Percentiles rank a stretch among this genome's conserved stretches.
Evolutionary conservation across 53 echinoderm and acorn worm genomes (phyloP).

Genomic region (Patiria pectinifera): DNA sequence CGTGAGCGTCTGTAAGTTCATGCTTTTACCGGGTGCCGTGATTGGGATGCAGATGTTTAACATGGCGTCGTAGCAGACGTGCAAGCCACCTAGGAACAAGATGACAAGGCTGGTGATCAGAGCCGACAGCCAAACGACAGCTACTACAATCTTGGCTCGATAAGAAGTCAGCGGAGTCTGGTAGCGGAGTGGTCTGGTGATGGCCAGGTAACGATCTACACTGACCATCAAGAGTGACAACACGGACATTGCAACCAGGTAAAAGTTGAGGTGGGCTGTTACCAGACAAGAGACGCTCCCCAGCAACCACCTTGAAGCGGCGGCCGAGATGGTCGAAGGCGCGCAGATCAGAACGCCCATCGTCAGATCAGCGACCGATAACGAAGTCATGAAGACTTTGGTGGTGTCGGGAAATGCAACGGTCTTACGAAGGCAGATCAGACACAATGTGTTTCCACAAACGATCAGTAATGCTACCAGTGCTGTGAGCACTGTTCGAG

Average conservation of each 20-base stretch:
- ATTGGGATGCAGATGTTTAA: slow-evolving; percentile 25
- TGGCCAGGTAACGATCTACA: slow-evolving; percentile 11
- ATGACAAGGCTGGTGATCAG: background rate
- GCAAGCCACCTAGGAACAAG: background rate
- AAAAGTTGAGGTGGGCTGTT: slow-evolving; percentile 10
- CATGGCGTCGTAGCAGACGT: slow-evolving; percentile 33
- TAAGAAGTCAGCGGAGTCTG: background rate
- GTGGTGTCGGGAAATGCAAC: background rate
- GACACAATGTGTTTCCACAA: slow-evolving; percentile 4
- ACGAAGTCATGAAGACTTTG: slow-evolving; percentile 14
- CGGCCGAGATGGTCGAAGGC: background rate
- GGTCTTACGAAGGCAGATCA: slow-evolving; percentile 26
- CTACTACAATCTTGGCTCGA: background rate
- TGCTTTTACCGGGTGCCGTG: background rate
- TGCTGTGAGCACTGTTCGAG: slow-evolving; percentile 8
- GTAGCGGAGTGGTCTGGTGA: slow-evolving; percentile 18
- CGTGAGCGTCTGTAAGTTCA: background rate
- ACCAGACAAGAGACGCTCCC: slow-evolving; percentile 13
- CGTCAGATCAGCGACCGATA: slow-evolving; percentile 16
- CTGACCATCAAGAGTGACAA: slow-evolving; percentile 26
- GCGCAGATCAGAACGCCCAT: slow-evolving; percentile 26
- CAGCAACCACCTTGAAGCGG: background rate
- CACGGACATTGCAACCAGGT: slow-evolving; percentile 8
- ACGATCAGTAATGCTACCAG: slow-evolving; percentile 1
- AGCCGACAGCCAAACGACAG: background rate